phyloP scores from a whole-genome alignment of 2,888 invertebrate genomes.

The Harmothoe impar region DNA sequence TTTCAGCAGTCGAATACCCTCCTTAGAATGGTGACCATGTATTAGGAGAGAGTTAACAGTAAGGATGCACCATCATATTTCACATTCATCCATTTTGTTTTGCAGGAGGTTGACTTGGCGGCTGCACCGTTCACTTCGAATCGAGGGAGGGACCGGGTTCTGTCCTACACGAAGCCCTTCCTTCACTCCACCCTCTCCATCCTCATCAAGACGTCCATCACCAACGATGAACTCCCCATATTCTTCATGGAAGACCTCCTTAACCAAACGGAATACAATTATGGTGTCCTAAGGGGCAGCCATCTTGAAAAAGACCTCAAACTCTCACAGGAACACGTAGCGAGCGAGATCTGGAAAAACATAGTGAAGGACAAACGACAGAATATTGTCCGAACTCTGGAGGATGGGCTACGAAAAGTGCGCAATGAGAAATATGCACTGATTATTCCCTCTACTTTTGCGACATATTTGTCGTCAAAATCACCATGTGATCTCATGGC shows the following conservation, averaged over 20 bases:
- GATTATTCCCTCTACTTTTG: constrained; percentile 66
- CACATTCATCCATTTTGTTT: neutral
- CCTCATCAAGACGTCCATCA: constrained; percentile 55
- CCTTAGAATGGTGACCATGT: too few relatives aligned
- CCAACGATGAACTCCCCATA: constrained; percentile 59
- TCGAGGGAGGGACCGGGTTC: neutral
- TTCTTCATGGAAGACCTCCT: constrained; percentile 67
- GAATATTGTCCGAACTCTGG: constrained; percentile 27
- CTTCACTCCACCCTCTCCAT: constrained; percentile 67
- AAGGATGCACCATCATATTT: too few relatives aligned
- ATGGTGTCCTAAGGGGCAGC: constrained; percentile 64
- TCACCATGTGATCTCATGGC: constrained; percentile 66
- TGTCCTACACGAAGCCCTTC: constrained; percentile 66
- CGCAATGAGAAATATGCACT: constrained; percentile 64
- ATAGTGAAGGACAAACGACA: constrained; percentile 8
- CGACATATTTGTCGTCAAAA: constrained; percentile 61
- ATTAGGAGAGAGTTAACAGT: too few relatives aligned
- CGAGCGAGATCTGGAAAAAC: constrained; percentile 32
- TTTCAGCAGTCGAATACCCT: too few relatives aligned
- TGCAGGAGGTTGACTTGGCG: constrained; percentile 66
- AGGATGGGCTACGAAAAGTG: constrained; percentile 64
- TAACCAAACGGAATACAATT: constrained; percentile 64
- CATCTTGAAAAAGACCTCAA: constrained; percentile 53
- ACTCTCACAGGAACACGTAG: neutral
- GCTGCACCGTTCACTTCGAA: constrained; percentile 64